These are phyloP conservation scores for Volucella bombylans DNA, from an alignment of 2,888 invertebrate species.

Conservation along the genomic window DNA sequence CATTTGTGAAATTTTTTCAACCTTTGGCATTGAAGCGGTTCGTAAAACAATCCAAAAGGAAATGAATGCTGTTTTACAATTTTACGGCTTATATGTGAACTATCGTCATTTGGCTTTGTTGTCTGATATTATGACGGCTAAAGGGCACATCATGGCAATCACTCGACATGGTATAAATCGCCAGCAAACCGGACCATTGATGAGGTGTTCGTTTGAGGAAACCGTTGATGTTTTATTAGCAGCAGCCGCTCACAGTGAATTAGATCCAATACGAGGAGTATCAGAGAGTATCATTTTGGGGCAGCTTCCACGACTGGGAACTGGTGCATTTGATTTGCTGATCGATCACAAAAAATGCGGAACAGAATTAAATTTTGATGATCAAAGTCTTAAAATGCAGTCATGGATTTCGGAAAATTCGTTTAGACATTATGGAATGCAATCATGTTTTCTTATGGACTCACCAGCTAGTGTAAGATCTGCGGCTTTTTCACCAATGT, in stretches of 20 bases:
- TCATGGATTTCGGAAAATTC: conserved; percentile 63
- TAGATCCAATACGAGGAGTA: conserved; percentile 96
- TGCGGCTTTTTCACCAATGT: conserved; percentile 82
- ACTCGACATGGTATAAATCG: conserved; percentile 99
- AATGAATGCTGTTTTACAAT: conserved; percentile 98
- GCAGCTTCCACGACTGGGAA: conserved; percentile 96
- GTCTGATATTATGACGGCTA: conserved; percentile 99
- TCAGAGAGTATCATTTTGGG: conserved; percentile 99
- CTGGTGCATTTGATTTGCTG: conserved; percentile 95
- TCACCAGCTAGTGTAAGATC: conserved; percentile 62
- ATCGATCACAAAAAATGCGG: conserved; percentile 98
- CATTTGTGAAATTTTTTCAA: conserved; percentile 98
- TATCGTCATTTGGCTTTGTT: conserved; percentile 97
- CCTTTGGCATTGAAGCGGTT: conserved; percentile 97
- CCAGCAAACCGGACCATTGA: conserved; percentile 96
- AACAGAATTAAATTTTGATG: conserved; percentile 95
- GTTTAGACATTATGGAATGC: conserved; percentile 45
- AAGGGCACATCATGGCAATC: conserved; percentile 99
- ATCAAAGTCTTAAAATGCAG: conserved; percentile 83
- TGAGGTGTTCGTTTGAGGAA: conserved; percentile 99
- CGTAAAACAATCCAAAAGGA: conserved; percentile 98
- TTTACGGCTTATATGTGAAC: conserved; percentile 99
- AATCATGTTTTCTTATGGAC: conserved; percentile 27
- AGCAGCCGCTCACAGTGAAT: conserved; percentile 97
- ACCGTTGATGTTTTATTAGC: conserved; percentile 97